These are phyloP conservation scores for Kryptopterus vitreolus DNA, from an alignment of 2,797 vertebrate species.

Conservation along the genomic window DNA sequence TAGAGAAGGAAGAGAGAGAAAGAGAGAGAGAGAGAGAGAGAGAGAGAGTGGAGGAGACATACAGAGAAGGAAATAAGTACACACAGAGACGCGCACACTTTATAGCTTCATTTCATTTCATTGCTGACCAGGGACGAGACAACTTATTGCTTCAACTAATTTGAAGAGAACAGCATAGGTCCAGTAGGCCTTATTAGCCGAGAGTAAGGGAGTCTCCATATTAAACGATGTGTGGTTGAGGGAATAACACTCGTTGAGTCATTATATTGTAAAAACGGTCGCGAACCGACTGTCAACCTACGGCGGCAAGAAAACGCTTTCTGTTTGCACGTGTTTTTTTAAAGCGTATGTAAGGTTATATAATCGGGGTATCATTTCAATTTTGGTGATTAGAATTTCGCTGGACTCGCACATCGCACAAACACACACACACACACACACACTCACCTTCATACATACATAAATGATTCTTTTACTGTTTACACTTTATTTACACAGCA, in stretches of 20 bases:
- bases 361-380: no score
- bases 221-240: slow-evolving; percentile 41
- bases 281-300: background rate
- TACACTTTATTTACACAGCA: no score
- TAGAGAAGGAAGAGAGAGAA: slow-evolving; percentile 47
- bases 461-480: no score
- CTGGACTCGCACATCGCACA: no score
- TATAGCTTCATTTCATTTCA: slow-evolving; percentile 51
- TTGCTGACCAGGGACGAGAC: slow-evolving; percentile 46
- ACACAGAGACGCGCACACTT: slow-evolving; percentile 40
- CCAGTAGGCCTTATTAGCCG: slow-evolving; percentile 45
- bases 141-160: slow-evolving; percentile 51
- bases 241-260: slow-evolving; percentile 23
- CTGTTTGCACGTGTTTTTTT: no score
- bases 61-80: slow-evolving; percentile 36
- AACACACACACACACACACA: no score
- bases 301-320: background rate
- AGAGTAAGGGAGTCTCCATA: slow-evolving; percentile 48
- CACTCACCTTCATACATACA: no score
- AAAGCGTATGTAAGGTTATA: no score
- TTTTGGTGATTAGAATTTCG: no score
- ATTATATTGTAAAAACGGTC: slow-evolving; percentile 15
- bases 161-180: slow-evolving; percentile 43
- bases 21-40: slow-evolving; percentile 6
- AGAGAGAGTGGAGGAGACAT: slow-evolving; percentile 23